phyloP scores from a whole-genome alignment of 2,113 vertebrate genomes.

The Pluvialis apricaria region DNA sequence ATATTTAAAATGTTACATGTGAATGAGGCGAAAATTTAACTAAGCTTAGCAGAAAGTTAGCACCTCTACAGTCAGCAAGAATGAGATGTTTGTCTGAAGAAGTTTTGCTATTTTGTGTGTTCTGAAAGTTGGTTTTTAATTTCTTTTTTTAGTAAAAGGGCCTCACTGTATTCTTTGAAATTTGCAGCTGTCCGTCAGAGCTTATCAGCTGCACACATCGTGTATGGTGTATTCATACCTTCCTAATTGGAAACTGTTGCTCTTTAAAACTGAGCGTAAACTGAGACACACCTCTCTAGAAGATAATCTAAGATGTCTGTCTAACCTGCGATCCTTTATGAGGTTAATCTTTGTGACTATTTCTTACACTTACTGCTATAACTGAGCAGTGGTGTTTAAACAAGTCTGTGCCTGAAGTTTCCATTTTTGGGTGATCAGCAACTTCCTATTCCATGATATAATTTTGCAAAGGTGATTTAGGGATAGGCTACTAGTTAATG shows the following conservation, averaged over 20 bases:
- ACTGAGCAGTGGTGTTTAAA: neutral
- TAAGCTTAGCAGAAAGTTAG: neutral
- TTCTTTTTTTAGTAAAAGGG: neutral
- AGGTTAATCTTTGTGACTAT: neutral
- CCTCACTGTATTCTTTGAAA: neutral
- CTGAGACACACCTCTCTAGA: neutral
- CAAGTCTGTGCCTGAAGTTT: neutral
- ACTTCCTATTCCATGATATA: neutral
- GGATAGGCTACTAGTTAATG: neutral
- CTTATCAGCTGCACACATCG: neutral
- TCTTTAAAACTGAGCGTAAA: neutral
- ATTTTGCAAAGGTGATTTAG: neutral
- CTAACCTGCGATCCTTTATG: neutral
- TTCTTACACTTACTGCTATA: neutral
- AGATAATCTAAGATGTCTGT: neutral
- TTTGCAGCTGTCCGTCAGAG: rapidly evolving
- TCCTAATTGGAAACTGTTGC: neutral
- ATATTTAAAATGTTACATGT: neutral
- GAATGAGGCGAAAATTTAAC: neutral
- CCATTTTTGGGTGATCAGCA: neutral
- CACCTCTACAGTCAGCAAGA: neutral
- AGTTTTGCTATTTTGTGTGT: neutral
- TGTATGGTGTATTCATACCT: neutral
- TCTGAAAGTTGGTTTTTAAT: neutral
- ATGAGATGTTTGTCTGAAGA: neutral